Percentiles rank a stretch among this genome's conserved stretches.
These are phyloP conservation scores for Vidua chalybeata DNA, from an alignment of 2,113 vertebrate genomes.

Conservation along the genomic window DNA sequence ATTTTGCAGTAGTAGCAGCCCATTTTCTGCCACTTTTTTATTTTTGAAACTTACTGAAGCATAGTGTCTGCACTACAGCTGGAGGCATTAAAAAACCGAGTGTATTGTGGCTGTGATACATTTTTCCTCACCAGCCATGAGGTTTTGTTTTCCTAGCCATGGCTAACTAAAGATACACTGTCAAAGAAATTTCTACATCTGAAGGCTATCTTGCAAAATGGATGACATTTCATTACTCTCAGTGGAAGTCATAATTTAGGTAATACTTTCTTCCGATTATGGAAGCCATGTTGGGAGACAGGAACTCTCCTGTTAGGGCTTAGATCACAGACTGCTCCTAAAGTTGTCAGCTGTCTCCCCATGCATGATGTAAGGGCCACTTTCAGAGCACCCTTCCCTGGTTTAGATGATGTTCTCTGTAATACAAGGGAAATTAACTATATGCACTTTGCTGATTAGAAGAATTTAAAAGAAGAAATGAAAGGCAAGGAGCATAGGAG, in stretches of 20 bases:
- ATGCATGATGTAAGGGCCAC: rapidly evolving
- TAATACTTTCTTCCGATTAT: background rate
- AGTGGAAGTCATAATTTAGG: background rate
- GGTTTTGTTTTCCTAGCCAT: background rate
- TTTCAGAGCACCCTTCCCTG: background rate
- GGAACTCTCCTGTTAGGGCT: background rate
- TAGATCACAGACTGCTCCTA: background rate
- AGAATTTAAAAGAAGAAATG: background rate
- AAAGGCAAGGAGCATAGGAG: background rate
- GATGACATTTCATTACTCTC: background rate
- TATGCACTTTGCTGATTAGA: background rate
- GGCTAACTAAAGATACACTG: background rate
- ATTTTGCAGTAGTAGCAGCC: background rate
- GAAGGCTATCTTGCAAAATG: background rate
- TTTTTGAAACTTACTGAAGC: background rate
- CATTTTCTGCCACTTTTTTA: background rate
- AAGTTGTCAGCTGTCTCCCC: background rate
- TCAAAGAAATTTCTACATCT: background rate
- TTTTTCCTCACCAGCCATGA: background rate
- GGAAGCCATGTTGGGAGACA: background rate
- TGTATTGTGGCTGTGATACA: background rate
- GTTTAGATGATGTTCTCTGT: background rate
- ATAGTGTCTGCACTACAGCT: background rate
- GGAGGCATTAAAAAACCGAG: background rate
- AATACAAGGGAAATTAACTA: background rate